A percentile compares a stretch with the other conserved stretches of the same genome.
These are phyloP conservation scores for Arenaria interpres DNA, from an alignment of 2,113 vertebrate genomes.

Conservation along the genomic window DNA sequence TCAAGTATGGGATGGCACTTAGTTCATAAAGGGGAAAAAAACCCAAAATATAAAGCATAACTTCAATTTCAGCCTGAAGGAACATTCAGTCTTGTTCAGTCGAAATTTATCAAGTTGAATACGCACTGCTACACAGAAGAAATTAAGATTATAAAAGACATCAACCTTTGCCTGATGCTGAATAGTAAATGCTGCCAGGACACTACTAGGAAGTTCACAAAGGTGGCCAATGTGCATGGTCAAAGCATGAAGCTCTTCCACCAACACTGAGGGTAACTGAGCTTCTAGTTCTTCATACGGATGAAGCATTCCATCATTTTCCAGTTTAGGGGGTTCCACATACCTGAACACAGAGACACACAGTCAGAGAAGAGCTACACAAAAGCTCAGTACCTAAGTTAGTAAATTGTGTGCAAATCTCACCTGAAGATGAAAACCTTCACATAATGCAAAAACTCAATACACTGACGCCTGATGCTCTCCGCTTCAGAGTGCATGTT, in stretches of 20 bases:
- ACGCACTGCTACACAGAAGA: background rate
- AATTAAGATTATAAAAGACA: background rate
- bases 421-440: constrained; percentile 96
- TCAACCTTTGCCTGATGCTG: constrained; percentile 90
- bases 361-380: background rate
- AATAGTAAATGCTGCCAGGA: constrained; percentile 84
- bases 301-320: constrained; percentile 69
- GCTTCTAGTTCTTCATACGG: constrained; percentile 84
- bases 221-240: constrained; percentile 84
- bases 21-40: background rate
- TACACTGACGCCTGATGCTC: constrained; percentile 85
- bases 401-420: background rate
- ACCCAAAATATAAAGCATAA: background rate
- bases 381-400: background rate
- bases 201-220: constrained; percentile 80
- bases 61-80: background rate
- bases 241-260: constrained; percentile 89
- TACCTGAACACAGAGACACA: constrained; percentile 73
- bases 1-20: background rate
- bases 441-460: constrained; percentile 90
- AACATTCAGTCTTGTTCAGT: background rate
- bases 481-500: constrained; percentile 87
- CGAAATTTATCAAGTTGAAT: background rate
- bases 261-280: constrained; percentile 83
- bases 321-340: constrained; percentile 69